These are phyloP conservation scores for Aleiodes testaceus DNA, from an alignment of 2,888 invertebrate genomes.

Conservation along the genomic window DNA sequence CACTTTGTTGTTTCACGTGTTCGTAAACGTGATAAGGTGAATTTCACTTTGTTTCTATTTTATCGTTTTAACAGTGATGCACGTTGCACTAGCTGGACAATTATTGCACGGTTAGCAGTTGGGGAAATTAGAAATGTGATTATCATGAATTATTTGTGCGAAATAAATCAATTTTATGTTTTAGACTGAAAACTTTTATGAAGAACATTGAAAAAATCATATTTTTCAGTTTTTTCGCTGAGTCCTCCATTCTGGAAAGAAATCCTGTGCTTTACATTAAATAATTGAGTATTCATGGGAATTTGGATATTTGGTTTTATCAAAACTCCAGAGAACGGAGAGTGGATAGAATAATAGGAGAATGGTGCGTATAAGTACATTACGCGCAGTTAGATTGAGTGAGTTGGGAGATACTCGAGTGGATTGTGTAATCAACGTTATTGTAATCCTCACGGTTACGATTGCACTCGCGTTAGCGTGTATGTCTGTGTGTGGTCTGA, in stretches of 20 bases:
- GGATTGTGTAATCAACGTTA: conserved; percentile 50
- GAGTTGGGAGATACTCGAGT: conserved; percentile 53
- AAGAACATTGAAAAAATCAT: too few relatives aligned
- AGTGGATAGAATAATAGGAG: conserved; percentile 11
- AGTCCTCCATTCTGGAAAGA: too few relatives aligned
- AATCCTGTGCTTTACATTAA: too few relatives aligned
- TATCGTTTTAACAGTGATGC: neutral
- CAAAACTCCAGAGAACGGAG: conserved; percentile 23
- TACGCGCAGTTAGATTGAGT: conserved; percentile 40
- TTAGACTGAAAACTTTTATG: too few relatives aligned
- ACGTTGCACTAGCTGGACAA: neutral
- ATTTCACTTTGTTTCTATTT: neutral
- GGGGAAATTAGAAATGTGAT: too few relatives aligned
- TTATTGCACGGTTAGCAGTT: too few relatives aligned
- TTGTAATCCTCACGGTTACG: conserved; percentile 46
- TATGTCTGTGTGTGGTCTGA: neutral
- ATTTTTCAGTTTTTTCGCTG: too few relatives aligned
- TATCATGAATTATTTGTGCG: too few relatives aligned
- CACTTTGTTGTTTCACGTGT: conserved; percentile 12
- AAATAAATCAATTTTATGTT: too few relatives aligned
- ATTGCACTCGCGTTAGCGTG: neutral
- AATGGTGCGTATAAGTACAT: conserved; percentile 37
- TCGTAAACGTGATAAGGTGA: conserved; percentile 34
- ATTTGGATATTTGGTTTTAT: neutral
- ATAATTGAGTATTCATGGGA: too few relatives aligned